Percentiles rank a stretch among this genome's conserved stretches.
Evolutionary conservation across 2,888 invertebrate genomes (phyloP).

Genomic region (Vesta saturnalis): DNA sequence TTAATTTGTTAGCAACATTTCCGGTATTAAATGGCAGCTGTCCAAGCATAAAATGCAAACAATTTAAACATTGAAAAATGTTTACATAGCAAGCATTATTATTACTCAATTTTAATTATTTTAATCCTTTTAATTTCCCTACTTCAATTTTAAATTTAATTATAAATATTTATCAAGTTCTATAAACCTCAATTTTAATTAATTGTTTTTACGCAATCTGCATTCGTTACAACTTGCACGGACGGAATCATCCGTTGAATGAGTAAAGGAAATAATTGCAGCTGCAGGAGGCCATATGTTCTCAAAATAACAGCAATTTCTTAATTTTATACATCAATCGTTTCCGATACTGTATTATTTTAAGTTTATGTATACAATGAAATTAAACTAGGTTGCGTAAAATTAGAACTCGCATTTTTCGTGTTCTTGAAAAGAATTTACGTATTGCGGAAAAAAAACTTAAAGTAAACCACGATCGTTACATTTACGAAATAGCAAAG

Average conservation of each 20-base stretch:
- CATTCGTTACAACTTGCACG: neutral
- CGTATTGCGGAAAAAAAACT: too few relatives aligned
- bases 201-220: too few relatives aligned
- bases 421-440: too few relatives aligned
- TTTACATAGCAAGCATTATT: neutral
- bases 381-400: neutral
- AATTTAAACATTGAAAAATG: constrained; percentile 2
- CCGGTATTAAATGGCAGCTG: constrained; percentile 21
- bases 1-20: constrained; percentile 19
- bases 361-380: neutral
- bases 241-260: neutral
- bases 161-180: neutral
- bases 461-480: too few relatives aligned
- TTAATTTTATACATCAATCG: neutral
- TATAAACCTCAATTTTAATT: too few relatives aligned
- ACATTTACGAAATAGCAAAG: too few relatives aligned
- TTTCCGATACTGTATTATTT: neutral
- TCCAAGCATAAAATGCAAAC: constrained; percentile 7
- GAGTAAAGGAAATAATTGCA: neutral
- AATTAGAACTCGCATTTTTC: neutral
- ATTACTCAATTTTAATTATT: neutral
- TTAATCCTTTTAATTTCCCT: neutral
- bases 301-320: neutral
- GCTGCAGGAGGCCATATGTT: neutral
- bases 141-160: neutral